A percentile compares a stretch with the other conserved stretches of the same genome.
These are phyloP conservation scores for Lepus timidus DNA, from an alignment of 2,113 vertebrate species.

Conservation along the genomic window DNA sequence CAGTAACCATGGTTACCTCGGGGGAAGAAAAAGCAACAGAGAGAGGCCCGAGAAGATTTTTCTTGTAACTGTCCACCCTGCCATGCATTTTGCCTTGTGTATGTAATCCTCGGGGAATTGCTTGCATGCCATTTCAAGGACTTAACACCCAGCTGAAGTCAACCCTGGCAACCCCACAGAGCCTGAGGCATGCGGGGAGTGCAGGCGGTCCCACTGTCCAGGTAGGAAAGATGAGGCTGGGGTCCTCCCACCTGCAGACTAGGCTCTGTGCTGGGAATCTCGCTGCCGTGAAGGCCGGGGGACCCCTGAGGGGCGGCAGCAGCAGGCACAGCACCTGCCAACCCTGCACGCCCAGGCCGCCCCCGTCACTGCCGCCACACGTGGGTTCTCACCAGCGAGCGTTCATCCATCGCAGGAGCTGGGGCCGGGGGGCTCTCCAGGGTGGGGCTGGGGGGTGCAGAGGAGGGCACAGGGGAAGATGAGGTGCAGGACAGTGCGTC, in stretches of 20 bases:
- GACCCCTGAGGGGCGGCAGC: not conserved
- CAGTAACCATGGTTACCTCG: conserved; percentile 65
- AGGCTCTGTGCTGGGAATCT: not conserved
- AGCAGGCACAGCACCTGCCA: conserved; percentile 81
- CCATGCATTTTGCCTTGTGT: not conserved
- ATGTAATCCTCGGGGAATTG: not conserved
- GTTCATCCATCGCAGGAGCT: conserved; percentile 93
- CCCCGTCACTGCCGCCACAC: conserved; percentile 89
- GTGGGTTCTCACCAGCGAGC: conserved; percentile 95
- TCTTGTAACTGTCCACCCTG: conserved; percentile 42
- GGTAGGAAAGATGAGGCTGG: not conserved
- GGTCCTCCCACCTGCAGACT: not conserved
- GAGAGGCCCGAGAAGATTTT: not conserved
- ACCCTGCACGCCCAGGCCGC: conserved; percentile 89
- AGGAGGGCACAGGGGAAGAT: conserved; percentile 87
- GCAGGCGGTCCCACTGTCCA: not conserved
- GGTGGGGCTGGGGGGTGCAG: conserved; percentile 85
- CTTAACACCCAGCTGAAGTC: not conserved
- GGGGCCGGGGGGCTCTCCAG: conserved; percentile 83
- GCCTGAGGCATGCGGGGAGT: not conserved
- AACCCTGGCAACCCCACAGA: not conserved
- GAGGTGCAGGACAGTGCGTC: conserved; percentile 88
- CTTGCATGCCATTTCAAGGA: not conserved
- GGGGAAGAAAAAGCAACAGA: not conserved
- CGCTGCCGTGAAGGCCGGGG: fast-evolving